phyloP scores from a whole-genome alignment of 2,797 vertebrate species.

The Hyperoplus lanceolatus region DNA sequence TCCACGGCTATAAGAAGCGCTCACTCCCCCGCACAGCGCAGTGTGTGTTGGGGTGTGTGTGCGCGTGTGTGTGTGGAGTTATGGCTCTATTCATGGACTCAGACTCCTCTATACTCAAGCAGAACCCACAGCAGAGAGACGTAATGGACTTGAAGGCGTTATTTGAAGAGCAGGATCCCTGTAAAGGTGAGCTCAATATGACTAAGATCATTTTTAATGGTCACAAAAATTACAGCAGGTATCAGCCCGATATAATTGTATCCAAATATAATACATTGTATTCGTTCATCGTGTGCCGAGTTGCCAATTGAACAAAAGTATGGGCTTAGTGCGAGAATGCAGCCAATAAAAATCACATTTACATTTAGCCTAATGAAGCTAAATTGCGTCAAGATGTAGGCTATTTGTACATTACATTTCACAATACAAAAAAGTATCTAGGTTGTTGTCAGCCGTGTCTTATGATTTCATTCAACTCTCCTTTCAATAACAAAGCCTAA shows the following conservation, averaged over 20 bases:
- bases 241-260: neutral
- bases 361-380: no score
- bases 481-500: no score
- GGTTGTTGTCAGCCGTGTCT: no score
- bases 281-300: no score
- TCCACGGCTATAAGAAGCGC: slow-evolving; percentile 65
- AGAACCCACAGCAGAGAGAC: slow-evolving; percentile 54
- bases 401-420: no score
- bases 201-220: neutral
- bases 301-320: neutral
- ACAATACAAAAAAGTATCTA: no score
- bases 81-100: slow-evolving; percentile 74
- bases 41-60: neutral
- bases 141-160: slow-evolving; percentile 61
- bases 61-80: slow-evolving; percentile 1
- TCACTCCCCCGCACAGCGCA: slow-evolving; percentile 35
- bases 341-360: no score
- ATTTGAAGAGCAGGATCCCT: slow-evolving; percentile 61
- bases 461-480: no score
- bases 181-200: slow-evolving; percentile 59
- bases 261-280: neutral
- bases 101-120: slow-evolving; percentile 58
- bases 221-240: neutral
- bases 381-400: no score
- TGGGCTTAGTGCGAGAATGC: no score